Evolutionary conservation across 2,888 invertebrate species (phyloP).

Genomic region (Diaperis boleti): DNA sequence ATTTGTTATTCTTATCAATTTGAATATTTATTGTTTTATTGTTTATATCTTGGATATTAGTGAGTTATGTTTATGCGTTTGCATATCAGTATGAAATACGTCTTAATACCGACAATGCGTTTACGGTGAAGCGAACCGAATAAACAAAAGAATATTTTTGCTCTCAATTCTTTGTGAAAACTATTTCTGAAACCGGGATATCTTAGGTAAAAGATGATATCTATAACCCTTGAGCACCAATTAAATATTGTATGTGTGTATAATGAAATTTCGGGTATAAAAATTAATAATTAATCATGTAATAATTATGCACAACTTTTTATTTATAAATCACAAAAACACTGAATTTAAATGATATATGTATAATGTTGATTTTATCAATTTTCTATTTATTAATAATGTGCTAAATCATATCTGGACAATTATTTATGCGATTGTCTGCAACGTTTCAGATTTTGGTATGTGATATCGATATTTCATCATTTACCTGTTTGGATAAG

Average conservation of each 20-base stretch:
- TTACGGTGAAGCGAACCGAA: no score
- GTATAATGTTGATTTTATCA: constrained; percentile 18
- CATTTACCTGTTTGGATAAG: not conserved
- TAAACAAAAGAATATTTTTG: no score
- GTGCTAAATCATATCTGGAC: constrained; percentile 18
- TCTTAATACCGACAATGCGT: no score
- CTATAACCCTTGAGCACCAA: no score
- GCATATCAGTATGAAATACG: constrained; percentile 6
- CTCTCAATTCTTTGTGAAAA: no score
- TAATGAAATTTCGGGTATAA: no score
- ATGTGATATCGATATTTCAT: constrained; percentile 1
- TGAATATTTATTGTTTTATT: constrained; percentile 18
- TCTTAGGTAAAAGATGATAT: no score
- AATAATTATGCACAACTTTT: constrained; percentile 9
- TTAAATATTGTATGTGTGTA: no score
- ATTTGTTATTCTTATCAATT: constrained; percentile 12
- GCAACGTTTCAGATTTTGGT: constrained; percentile 5
- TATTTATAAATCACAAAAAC: constrained; percentile 8
- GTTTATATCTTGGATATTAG: constrained; percentile 16
- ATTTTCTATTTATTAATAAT: constrained; percentile 13
- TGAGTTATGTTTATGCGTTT: constrained; percentile 16
- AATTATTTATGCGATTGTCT: constrained; percentile 11
- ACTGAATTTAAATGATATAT: constrained; percentile 20
- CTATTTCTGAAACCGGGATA: no score
- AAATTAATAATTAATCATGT: constrained; percentile 2